phyloP scores from a whole-genome alignment of 2,797 vertebrate genomes.

The Typhlichthys subterraneus region DNA sequence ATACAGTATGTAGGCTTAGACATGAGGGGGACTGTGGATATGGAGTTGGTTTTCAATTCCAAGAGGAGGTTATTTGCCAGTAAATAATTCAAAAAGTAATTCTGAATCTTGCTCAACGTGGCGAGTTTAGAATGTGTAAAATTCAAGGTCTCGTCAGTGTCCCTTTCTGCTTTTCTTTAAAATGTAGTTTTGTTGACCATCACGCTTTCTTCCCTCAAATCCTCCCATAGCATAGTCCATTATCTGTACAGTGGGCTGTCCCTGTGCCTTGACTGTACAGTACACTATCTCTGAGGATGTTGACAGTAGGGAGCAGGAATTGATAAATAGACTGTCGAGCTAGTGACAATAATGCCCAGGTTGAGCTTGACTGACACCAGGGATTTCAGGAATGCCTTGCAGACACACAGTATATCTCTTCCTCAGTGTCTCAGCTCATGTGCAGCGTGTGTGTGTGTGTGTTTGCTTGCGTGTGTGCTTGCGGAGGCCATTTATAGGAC shows the following conservation, averaged over 20 bases:
- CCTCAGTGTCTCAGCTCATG: conserved; percentile 36
- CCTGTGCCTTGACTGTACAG: conserved; percentile 24
- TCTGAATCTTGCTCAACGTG: conserved; percentile 16
- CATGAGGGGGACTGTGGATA: too few species aligned
- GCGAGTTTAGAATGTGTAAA: conserved; percentile 36
- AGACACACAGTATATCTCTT: conserved; percentile 65
- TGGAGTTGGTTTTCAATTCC: too few species aligned
- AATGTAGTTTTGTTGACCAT: conserved; percentile 12
- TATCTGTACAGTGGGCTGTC: conserved; percentile 31
- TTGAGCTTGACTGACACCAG: conserved; percentile 76
- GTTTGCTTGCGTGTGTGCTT: conserved; percentile 1
- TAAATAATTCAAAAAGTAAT: too few species aligned
- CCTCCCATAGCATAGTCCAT: conserved; percentile 28
- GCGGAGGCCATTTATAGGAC: conserved; percentile 38
- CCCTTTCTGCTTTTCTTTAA: conserved; percentile 7
- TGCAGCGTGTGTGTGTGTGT: conserved; percentile 3
- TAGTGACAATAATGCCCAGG: conserved; percentile 75
- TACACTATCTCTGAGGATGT: conserved; percentile 39
- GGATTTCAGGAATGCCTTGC: conserved; percentile 67
- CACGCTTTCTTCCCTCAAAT: conserved; percentile 32
- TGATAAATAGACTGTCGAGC: conserved; percentile 69
- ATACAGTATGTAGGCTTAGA: too few species aligned
- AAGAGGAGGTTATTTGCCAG: too few species aligned
- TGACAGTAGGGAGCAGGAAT: conserved; percentile 45
- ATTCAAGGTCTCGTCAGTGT: conserved; percentile 50